phyloP scores from a whole-genome alignment of 1,140 invertebrate genomes.

The Lepidurus apus region DNA sequence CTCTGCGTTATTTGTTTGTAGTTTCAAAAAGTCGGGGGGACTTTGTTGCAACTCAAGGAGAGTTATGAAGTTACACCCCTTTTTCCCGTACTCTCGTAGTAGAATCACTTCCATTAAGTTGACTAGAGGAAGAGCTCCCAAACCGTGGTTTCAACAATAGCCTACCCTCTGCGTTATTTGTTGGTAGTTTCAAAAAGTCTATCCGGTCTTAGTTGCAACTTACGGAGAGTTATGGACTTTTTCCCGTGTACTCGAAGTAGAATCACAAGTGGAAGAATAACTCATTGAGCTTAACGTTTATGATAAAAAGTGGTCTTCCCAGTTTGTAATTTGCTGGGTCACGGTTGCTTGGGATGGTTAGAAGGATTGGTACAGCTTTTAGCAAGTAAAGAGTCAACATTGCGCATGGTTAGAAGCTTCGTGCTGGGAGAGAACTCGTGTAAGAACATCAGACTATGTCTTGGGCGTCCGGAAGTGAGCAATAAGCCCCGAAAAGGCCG shows the following conservation, averaged over 20 bases:
- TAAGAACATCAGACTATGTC: not conserved
- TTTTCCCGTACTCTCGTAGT: no score
- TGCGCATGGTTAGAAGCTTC: no score
- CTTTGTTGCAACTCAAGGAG: no score
- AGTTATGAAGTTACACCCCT: no score
- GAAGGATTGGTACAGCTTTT: no score
- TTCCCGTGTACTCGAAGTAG: no score
- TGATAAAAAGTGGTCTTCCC: not conserved
- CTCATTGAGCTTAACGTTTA: not conserved
- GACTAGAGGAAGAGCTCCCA: not conserved
- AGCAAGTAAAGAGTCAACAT: no score
- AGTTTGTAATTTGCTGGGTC: not conserved
- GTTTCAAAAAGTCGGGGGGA: not conserved
- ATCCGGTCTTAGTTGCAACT: no score
- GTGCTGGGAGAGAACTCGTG: no score
- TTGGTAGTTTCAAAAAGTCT: not conserved
- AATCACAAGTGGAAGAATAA: not conserved
- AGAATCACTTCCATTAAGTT: no score
- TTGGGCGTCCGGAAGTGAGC: conserved; percentile 4
- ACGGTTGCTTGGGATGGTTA: not conserved
- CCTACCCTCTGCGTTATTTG: not conserved
- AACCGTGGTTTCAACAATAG: not conserved
- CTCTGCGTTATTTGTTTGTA: conserved; percentile 1
- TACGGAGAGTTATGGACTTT: no score
- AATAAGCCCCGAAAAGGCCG: conserved; percentile 13